phyloP scores from a whole-genome alignment of 1,140 invertebrate genomes.

The Acromyrmex charruanus region DNA sequence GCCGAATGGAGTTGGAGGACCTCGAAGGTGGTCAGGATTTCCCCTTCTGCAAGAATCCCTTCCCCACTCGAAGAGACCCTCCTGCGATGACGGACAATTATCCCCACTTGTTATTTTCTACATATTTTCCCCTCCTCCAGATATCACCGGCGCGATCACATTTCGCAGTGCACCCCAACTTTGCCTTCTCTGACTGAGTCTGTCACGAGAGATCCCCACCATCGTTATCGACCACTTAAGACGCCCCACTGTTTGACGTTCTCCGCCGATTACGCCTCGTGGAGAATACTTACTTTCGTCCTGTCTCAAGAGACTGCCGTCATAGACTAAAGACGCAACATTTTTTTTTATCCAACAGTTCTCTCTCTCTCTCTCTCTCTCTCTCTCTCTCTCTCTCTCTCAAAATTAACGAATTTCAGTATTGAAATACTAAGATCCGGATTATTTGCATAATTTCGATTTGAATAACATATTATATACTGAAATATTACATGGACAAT shows the following conservation, averaged over 20 bases:
- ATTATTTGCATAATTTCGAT: neutral
- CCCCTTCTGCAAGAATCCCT: conserved; percentile 68
- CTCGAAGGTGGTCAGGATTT: conserved; percentile 80
- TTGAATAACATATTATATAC: neutral
- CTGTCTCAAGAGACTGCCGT: neutral
- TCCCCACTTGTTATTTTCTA: conserved; percentile 41
- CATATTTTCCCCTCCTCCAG: conserved; percentile 37
- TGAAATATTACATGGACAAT: neutral
- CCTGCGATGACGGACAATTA: conserved; percentile 40
- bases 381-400: neutral
- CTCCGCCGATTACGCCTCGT: conserved; percentile 4
- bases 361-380: neutral
- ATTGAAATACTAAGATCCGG: neutral
- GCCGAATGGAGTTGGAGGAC: conserved; percentile 73
- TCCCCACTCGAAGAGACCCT: conserved; percentile 37
- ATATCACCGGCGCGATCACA: conserved; percentile 28
- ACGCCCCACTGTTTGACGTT: conserved; percentile 51
- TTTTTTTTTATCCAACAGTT: neutral
- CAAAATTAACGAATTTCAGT: neutral
- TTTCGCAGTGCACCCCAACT: neutral
- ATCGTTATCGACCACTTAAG: conserved; percentile 29
- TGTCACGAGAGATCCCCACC: conserved; percentile 28
- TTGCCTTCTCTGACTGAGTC: conserved; percentile 7
- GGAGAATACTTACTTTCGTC: conserved; percentile 10
- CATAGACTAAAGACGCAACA: neutral